phyloP scores from a whole-genome alignment of 2,797 vertebrate genomes.

The Lindbergichthys nudifrons region DNA sequence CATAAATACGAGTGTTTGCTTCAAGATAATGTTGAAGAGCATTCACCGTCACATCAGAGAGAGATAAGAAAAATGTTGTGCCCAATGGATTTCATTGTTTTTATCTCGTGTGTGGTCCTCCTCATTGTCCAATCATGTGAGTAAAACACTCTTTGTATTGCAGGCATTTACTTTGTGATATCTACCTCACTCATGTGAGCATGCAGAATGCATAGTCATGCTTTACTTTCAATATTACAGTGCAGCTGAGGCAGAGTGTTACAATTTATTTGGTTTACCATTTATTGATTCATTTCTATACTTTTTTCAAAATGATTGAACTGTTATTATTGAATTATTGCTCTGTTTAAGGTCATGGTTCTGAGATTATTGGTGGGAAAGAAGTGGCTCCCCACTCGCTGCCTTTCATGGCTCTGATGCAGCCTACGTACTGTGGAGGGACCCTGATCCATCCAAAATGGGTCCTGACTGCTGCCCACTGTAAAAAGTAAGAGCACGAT shows the following conservation, averaged over 20 bases:
- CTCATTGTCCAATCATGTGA: conserved; percentile 58
- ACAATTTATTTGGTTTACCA: background rate
- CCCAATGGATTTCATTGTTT: background rate
- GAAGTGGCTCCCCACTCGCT: conserved; percentile 73
- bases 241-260: background rate
- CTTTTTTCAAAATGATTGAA: background rate
- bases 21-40: conserved; percentile 16
- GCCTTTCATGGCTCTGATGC: conserved; percentile 75
- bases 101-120: conserved; percentile 10
- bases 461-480: conserved; percentile 83
- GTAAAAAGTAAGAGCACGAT: conserved; percentile 37
- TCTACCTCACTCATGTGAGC: background rate
- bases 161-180: background rate
- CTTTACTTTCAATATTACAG: background rate
- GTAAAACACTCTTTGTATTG: conserved; percentile 3
- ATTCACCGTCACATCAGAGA: conserved; percentile 4
- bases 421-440: conserved; percentile 55
- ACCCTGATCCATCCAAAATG: conserved; percentile 66
- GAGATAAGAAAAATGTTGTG: conserved; percentile 45
- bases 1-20: conserved; percentile 38
- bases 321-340: background rate
- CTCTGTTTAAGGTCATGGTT: conserved; percentile 59
- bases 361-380: conserved; percentile 76
- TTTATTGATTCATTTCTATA: background rate
- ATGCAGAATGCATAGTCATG: background rate